These are phyloP conservation scores for Poeciliopsis occidentalis DNA, from an alignment of 2,113 vertebrate genomes.

Conservation along the genomic window DNA sequence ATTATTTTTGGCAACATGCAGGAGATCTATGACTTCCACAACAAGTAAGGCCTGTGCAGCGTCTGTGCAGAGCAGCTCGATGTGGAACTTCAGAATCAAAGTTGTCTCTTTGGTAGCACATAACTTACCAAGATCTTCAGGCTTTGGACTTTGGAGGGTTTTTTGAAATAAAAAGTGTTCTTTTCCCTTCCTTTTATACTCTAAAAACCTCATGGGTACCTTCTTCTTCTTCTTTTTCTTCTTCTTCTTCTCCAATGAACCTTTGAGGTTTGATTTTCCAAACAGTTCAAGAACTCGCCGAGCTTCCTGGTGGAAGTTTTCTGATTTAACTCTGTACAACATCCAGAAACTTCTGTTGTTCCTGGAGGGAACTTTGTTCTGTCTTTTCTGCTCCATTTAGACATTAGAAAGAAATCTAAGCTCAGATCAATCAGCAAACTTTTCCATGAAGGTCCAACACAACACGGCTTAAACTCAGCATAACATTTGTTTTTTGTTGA, in stretches of 20 bases:
- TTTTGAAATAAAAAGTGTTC: neutral
- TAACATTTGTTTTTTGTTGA: neutral
- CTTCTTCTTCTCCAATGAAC: neutral
- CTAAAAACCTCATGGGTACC: too few species aligned
- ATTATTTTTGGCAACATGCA: conserved; percentile 98
- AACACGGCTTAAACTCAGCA: neutral
- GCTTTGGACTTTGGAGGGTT: neutral
- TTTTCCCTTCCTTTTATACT: too few species aligned
- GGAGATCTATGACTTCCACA: conserved; percentile 98
- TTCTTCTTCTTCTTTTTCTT: too few species aligned
- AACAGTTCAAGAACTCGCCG: neutral
- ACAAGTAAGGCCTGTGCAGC: conserved; percentile 83
- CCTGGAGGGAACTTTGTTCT: neutral
- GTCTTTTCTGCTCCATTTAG: neutral
- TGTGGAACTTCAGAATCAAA: neutral
- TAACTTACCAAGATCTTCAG: neutral
- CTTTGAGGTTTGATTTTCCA: neutral
- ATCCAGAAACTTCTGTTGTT: neutral
- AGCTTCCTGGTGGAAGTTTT: neutral
- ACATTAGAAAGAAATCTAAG: neutral
- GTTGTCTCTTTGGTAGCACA: neutral
- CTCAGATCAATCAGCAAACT: neutral
- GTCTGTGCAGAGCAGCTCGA: neutral
- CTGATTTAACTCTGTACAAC: neutral
- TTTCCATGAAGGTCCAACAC: neutral